A percentile compares a stretch with the other conserved stretches of the same genome.
These are phyloP conservation scores for Microcebus lehilahytsara DNA, from an alignment of 2,113 vertebrate genomes.

Conservation along the genomic window DNA sequence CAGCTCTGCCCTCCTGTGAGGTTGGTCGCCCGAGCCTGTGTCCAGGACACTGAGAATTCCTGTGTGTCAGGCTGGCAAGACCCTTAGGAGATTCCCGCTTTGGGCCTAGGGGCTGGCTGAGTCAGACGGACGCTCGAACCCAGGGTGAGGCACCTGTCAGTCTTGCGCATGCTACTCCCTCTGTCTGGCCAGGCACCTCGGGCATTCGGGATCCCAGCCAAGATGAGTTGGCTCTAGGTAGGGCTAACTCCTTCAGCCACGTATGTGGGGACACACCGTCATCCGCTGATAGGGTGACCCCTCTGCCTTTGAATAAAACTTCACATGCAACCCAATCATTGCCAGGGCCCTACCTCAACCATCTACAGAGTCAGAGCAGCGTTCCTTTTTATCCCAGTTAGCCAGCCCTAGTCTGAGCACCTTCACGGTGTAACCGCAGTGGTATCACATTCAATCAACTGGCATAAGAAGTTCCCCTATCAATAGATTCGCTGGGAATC, in stretches of 20 bases:
- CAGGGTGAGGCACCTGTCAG: background rate
- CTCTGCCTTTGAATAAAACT: background rate
- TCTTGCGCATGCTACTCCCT: background rate
- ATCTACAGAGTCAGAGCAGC: background rate
- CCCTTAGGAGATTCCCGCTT: background rate
- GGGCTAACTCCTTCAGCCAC: background rate
- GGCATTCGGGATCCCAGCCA: background rate
- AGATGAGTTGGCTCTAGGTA: background rate
- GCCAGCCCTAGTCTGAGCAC: background rate
- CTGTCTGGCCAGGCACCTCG: background rate
- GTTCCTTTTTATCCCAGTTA: background rate
- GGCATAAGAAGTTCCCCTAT: background rate
- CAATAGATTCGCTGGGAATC: constrained; percentile 13
- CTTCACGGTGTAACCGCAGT: background rate
- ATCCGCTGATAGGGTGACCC: background rate
- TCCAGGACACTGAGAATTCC: background rate
- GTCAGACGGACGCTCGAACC: background rate
- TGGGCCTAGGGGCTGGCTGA: background rate
- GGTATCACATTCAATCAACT: background rate
- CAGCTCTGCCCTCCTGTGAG: background rate
- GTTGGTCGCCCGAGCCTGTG: background rate
- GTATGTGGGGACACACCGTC: accelerated
- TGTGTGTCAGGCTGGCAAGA: background rate
- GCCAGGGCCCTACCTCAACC: background rate
- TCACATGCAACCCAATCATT: background rate